Evolutionary conservation across 2,113 vertebrate genomes (phyloP).

Genomic region (Aleadryas rufinucha): DNA sequence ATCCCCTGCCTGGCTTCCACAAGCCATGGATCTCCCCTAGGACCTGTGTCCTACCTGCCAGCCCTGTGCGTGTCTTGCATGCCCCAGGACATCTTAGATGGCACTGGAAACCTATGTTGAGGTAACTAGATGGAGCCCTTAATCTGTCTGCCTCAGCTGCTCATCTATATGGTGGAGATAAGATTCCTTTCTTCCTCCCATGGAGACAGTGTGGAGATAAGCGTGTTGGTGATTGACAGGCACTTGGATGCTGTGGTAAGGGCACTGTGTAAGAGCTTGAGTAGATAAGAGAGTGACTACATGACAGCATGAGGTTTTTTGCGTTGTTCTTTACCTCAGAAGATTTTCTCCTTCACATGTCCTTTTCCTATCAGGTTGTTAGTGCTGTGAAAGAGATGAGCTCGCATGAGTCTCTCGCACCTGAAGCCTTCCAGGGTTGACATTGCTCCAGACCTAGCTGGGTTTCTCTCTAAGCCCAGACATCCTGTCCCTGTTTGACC

Average conservation of each 20-base stretch:
- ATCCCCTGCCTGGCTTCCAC: background rate
- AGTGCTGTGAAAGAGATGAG: background rate
- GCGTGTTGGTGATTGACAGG: background rate
- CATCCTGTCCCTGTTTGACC: background rate
- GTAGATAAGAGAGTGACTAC: slow-evolving; percentile 18
- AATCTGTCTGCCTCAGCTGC: background rate
- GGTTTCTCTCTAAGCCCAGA: background rate
- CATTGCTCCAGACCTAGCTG: background rate
- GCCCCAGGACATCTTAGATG: background rate
- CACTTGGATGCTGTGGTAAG: background rate
- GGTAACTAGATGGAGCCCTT: background rate
- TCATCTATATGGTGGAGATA: background rate
- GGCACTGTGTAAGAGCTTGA: background rate
- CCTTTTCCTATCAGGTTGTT: background rate
- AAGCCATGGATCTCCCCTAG: background rate
- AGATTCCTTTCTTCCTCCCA: background rate
- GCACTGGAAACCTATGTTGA: background rate
- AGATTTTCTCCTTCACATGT: background rate
- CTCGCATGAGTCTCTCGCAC: background rate
- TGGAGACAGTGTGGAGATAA: background rate
- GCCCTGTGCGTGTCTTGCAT: background rate
- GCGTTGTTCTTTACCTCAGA: background rate
- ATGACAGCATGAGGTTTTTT: background rate
- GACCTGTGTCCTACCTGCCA: background rate
- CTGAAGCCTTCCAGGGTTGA: background rate